phyloP scores from a whole-genome alignment of 2,797 vertebrate genomes.

The Urosaurus nigricauda region DNA sequence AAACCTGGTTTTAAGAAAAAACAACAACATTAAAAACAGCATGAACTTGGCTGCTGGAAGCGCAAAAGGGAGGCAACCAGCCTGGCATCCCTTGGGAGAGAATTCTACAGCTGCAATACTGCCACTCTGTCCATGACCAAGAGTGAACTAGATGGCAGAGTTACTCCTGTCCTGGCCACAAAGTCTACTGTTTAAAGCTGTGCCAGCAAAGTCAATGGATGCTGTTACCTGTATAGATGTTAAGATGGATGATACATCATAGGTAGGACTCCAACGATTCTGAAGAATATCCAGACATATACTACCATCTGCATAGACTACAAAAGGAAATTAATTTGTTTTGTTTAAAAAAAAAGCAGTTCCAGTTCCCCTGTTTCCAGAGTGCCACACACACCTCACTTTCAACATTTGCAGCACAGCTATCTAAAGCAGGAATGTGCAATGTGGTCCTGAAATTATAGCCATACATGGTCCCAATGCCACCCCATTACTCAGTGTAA shows the following conservation, averaged over 20 bases:
- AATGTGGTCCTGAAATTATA: too few relatives aligned
- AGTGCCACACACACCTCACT: not conserved
- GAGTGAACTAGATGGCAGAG: not conserved
- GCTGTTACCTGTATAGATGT: conserved; percentile 97
- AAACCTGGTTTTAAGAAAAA: too few relatives aligned
- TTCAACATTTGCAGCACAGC: not conserved
- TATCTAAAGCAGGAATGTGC: not conserved
- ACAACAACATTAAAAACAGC: too few relatives aligned
- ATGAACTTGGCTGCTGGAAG: too few relatives aligned
- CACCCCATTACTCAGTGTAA: too few relatives aligned
- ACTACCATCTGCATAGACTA: conserved; percentile 99
- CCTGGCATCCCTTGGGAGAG: too few relatives aligned
- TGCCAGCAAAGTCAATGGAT: conserved; percentile 20
- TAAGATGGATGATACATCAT: conserved; percentile 99
- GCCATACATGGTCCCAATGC: not conserved
- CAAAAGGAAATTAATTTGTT: conserved; percentile 52
- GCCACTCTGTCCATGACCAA: not conserved
- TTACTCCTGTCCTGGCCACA: not conserved
- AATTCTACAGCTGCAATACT: too few relatives aligned
- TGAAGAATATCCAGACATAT: conserved; percentile 99
- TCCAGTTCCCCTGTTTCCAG: not conserved
- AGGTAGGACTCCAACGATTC: conserved; percentile 99
- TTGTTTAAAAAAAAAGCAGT: not conserved
- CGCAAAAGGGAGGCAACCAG: too few relatives aligned
- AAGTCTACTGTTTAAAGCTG: not conserved